Evolutionary conservation across 2,113 vertebrate genomes (phyloP).

Genomic region (Progne subis): DNA sequence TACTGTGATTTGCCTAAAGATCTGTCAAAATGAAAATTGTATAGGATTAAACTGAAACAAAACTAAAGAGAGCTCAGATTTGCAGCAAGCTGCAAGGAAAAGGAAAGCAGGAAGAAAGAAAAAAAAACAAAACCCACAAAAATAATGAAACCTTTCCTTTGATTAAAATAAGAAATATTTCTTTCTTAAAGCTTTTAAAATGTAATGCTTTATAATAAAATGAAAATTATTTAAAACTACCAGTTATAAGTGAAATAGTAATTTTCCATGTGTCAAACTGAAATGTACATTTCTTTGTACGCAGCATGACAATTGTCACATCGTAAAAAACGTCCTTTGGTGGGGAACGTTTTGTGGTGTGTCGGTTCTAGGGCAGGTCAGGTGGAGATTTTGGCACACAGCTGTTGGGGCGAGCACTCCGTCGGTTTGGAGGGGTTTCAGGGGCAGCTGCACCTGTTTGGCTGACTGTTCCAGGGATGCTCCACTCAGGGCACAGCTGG

Average conservation of each 20-base stretch:
- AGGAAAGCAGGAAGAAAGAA: background rate
- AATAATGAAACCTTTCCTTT: background rate
- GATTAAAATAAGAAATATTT: constrained; percentile 11
- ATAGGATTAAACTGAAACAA: constrained; percentile 2
- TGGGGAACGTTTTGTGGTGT: background rate
- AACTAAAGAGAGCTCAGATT: background rate
- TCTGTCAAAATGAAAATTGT: constrained; percentile 4
- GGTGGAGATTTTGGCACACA: rapidly evolving
- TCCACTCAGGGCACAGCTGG: too few species aligned
- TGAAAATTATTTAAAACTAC: background rate
- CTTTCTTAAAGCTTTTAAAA: background rate
- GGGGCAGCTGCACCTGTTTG: too few species aligned
- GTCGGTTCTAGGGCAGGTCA: rapidly evolving
- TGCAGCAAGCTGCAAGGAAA: background rate
- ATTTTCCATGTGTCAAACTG: background rate
- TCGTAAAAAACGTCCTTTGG: rapidly evolving
- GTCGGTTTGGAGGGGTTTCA: background rate
- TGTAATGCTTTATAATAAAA: background rate
- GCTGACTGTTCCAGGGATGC: background rate
- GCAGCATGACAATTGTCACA: background rate
- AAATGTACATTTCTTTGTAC: background rate
- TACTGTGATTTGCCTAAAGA: background rate
- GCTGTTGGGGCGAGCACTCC: rapidly evolving
- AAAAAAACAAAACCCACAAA: background rate
- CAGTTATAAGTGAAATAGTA: background rate